Base-by-base conservation (phyloP, 2,797 vertebrate genomes). In the Anguilla megastoma region DNA sequence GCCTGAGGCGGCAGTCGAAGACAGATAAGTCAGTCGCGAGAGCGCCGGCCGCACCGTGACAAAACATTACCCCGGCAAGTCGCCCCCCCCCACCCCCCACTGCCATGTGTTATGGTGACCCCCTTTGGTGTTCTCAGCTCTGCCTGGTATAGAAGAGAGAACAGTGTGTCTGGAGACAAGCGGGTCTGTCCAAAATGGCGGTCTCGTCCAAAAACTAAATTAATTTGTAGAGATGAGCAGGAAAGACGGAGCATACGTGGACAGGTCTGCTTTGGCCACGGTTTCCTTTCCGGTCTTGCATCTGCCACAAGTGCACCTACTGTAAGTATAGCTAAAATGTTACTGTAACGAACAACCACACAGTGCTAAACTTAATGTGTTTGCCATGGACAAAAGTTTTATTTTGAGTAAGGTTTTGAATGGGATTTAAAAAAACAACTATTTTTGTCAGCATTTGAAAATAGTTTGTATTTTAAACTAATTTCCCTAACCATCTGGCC, bases 1-100 rank as follows among this genome's bases (percentile, higher is more conserved):
- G 95, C 93, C 90, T 91, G 90, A 91, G 91, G 92, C 91, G 92
- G 92, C 89, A 93, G 92, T 89, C 89, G 93, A 89, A 50, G 90
- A 92, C 90, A 92, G 91, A 93, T 94, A 94, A 94, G 93, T 95
- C 94, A 94, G 93, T 94, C 93, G 92, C 91, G 93, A 93, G 92
- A 92, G 93, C 89, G 92, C 89, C 89, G 52, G 50, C 14, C 76
- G 41, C 76, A 50, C 21, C 10, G 16, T 10, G 45, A 24, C 76
- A 24, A 80, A 80, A 80, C 24, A 50, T 48, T 80, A 79, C 76
- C 76, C 14, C 76, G 14, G 36, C 24, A 80, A 80, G 48, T n/a
- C 14, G 6, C 45, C 45, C 45, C 45, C 24, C 45, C 9, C 45
- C 45, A 2, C 48, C 48, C 50, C 7, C 76, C 16, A 41, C 14